Evolutionary conservation across 2,888 invertebrate species (phyloP), one percentile per base, ranked within the genome.

Genomic region (Galerucella calmariensis): DNA sequence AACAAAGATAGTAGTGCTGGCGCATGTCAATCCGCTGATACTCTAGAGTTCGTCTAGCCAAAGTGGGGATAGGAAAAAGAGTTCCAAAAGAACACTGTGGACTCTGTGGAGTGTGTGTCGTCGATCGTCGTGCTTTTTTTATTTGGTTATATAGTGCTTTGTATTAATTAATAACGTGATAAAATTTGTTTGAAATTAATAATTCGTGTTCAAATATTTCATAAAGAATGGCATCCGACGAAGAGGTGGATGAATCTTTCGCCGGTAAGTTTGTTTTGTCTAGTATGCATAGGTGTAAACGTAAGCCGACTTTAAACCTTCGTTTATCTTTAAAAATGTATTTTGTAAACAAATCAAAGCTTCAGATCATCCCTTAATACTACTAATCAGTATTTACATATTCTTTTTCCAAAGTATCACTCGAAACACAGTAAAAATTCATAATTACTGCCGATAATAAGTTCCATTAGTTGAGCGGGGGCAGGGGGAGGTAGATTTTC

Each of bases 161-260:
- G 72, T 46, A 48, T 72, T 66, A 58, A 66, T 72, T 66, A 67
- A 27, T 59, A 72, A 62, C n/a, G n/a, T 16, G 27, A 35, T 59
- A 67, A 67, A 72, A 44, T 27, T 48, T 35, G 24, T 14, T 51
- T 48, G 51, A 72, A 58, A 56, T 48, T 46, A 16, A n/a, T 35
- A n/a, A 58, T 27, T 59, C 35, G 75, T 78, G 69, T 72, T 41
- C 63, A 67, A 66, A 70, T 76, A 78, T 74, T 75, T 68, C 27
- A 53, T 73, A 70, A 65, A 78, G 59, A 88, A 95, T 95, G 95
- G 95, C 95, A 88, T 95, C 95, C 80, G 95, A 95, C 85, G 95
- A 95, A 86, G 95, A 95, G 89, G 92, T 95, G 87, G 95, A 95
- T 85, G 95, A 95, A 87, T 93, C 92, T 87, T 94, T 92, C 87